Conservation (phyloP, 2,797 vertebrate species). For the Harpagifer antarcticus region DNA sequence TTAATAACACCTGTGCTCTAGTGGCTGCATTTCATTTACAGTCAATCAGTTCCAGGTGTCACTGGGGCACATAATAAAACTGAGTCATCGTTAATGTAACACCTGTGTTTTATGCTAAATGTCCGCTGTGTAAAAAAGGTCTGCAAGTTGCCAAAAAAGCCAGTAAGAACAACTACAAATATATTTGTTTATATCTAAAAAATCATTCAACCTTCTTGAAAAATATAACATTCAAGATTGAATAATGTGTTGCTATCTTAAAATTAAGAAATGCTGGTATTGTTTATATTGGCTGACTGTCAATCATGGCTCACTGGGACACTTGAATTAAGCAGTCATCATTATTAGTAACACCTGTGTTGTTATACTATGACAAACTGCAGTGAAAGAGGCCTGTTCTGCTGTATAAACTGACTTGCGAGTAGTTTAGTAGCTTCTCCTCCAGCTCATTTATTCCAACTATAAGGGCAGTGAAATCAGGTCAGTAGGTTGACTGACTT, state of each 20-base stretch:
- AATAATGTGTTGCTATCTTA: not conserved
- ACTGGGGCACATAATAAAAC: not conserved
- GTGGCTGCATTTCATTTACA: not conserved
- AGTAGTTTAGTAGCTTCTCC: not conserved
- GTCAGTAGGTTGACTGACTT: slow-evolving; percentile 24
- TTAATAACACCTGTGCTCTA: slow-evolving; percentile 5
- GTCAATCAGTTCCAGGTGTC: not conserved
- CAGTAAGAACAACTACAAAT: not conserved
- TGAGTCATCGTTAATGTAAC: not conserved
- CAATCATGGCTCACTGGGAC: not conserved
- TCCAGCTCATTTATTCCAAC: slow-evolving; percentile 9
- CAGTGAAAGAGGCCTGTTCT: not conserved
- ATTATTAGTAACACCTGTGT: not conserved
- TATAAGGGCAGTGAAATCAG: slow-evolving; percentile 4
- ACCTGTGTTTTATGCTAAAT: slow-evolving; percentile 10
- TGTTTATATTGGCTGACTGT: not conserved
- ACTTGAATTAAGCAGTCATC: not conserved
- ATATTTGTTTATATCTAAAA: too few relatives aligned
- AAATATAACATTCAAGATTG: too few relatives aligned
- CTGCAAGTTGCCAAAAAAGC: not conserved
- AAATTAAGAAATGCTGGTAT: not conserved
- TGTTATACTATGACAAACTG: not conserved
- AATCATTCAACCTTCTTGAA: too few relatives aligned
- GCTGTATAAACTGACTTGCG: not conserved
- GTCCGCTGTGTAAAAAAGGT: not conserved